Evolutionary conservation across 2,113 vertebrate species (phyloP), one percentile per base, ranked within the genome.

Genomic region (Centropus bengalensis): DNA sequence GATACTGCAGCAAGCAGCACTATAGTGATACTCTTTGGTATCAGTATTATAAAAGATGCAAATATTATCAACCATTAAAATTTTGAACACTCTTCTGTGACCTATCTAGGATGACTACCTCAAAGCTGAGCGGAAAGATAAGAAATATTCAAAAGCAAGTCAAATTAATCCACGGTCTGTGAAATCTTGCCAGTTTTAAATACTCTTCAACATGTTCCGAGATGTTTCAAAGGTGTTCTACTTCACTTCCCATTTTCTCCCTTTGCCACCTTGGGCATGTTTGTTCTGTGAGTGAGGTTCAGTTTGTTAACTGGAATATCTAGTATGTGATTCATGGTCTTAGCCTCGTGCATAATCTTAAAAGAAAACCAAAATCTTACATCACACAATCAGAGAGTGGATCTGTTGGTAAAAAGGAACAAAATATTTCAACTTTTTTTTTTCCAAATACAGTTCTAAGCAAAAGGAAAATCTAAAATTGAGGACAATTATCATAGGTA

Each of bases 141-240:
- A 79, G 44, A 77, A 88, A 86, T 81, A 32, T 8, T 71, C 47
- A 80, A 70, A 91, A 88, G 27, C 66, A 88, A 91, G 82, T 47
- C 3, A 12, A 89, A 74, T 76, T 69, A 78, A 78, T 49, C 17
- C 30, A 15, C 63, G 63, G 47, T 36, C 24, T 7, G 0, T 86
- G 73, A 79, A 89, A 71, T 33, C 76, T 81, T 84, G 95, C 82
- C 90, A 93, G 30, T 26, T 95, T 49, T 42, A 84, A 96, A 95
- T 93, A 93, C 30, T 51, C 73, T 64, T 75, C 21, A 81, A 66
- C 94, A 2, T 83, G 88, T 91, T 84, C 82, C 59, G 87, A 93
- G 82, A 74, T 21, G 79, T 96, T 94, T 74, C 78, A 88, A 91
- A 95, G 47, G 49, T 1, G 0, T 81, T 94, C 42, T 67, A 23